Evolutionary conservation across 2,113 vertebrate genomes (phyloP).

Genomic region (Clupea harengus): DNA sequence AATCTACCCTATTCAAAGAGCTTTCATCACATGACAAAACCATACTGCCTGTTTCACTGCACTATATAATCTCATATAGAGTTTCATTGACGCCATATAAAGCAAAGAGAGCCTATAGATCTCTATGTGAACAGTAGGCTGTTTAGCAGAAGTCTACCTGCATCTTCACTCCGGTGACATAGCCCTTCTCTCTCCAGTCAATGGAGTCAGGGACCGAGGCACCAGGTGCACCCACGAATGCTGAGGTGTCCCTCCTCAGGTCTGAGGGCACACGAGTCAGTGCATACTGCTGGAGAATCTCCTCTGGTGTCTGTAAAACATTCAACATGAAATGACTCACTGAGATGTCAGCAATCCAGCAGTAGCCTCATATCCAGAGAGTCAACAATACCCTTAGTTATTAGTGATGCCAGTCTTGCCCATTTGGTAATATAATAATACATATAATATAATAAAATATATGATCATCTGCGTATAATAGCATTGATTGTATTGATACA

Average conservation of each 20-base stretch:
- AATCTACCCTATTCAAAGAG: neutral
- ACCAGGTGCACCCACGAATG: neutral
- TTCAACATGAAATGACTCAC: neutral
- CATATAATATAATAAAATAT: no score
- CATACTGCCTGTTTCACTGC: neutral
- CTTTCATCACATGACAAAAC: neutral
- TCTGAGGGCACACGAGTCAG: constrained; percentile 61
- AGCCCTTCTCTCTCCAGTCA: constrained; percentile 82
- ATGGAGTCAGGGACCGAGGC: constrained; percentile 59
- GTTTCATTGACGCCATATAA: neutral
- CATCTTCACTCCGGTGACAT: constrained; percentile 78
- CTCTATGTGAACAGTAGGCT: no score
- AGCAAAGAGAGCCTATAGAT: neutral
- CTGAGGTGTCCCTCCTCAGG: constrained; percentile 32
- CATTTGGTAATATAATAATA: neutral
- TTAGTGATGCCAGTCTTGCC: neutral
- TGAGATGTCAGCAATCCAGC: neutral
- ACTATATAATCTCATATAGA: neutral
- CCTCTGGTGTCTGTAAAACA: constrained; percentile 66
- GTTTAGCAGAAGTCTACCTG: constrained; percentile 68
- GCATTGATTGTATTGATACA: no score
- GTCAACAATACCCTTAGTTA: neutral
- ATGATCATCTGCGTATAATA: no score
- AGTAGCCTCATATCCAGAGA: no score
- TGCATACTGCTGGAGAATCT: constrained; percentile 66